phyloP scores from a whole-genome alignment of 2,113 vertebrate species.

The Amia ocellicauda region DNA sequence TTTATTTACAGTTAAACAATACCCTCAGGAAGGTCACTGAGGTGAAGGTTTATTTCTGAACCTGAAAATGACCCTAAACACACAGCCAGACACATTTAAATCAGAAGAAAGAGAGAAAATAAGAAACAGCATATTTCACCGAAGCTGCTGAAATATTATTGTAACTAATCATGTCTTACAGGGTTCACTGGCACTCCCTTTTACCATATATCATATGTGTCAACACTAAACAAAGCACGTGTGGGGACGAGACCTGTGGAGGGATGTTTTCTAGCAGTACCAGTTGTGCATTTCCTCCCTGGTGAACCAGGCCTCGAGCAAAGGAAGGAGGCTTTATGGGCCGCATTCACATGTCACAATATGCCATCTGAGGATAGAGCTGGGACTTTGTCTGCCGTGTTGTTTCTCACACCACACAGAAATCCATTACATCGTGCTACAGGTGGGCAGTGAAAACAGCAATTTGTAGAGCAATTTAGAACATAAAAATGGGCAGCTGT shows the following conservation, averaged over 20 bases:
- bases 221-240: background rate
- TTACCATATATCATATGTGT: too few relatives aligned
- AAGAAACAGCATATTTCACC: too few relatives aligned
- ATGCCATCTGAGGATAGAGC: slow-evolving; percentile 7
- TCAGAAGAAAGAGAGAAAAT: too few relatives aligned
- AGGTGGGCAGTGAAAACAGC: slow-evolving; percentile 35
- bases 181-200: too few relatives aligned
- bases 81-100: too few relatives aligned
- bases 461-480: slow-evolving; percentile 13
- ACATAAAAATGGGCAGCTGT: slow-evolving; percentile 35
- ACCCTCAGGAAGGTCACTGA: too few relatives aligned
- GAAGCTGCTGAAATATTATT: too few relatives aligned
- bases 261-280: background rate
- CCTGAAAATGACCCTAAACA: too few relatives aligned
- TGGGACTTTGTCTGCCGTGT: slow-evolving; percentile 12
- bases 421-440: slow-evolving; percentile 29
- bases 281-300: background rate
- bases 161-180: too few relatives aligned
- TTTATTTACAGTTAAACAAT: too few relatives aligned
- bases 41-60: too few relatives aligned
- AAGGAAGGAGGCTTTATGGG: background rate
- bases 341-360: background rate
- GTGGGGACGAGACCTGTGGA: too few relatives aligned
- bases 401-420: background rate
- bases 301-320: background rate